Evolutionary conservation across 2,797 vertebrate genomes (phyloP).

Genomic region (Naso thynnoides): DNA sequence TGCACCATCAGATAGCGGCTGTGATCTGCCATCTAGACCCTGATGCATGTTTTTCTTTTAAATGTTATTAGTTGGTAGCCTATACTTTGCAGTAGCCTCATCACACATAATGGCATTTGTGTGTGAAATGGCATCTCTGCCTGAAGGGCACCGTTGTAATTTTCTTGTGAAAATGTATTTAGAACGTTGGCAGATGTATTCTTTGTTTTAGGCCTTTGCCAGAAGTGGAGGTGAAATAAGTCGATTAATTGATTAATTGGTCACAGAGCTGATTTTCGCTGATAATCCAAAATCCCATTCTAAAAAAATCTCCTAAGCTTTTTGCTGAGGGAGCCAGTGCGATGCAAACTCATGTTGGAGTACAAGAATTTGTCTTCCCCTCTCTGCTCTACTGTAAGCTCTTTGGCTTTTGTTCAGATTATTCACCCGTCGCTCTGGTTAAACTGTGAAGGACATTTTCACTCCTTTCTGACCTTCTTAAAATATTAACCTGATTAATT

Average conservation of each 20-base stretch:
- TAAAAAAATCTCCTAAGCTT: too few relatives aligned
- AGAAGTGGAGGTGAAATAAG: too few relatives aligned
- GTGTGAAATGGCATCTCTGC: constrained; percentile 25
- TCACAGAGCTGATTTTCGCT: too few relatives aligned
- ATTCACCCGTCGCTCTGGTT: constrained; percentile 3
- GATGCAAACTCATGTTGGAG: too few relatives aligned
- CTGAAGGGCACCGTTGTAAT: constrained; percentile 16
- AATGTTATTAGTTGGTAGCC: constrained; percentile 20
- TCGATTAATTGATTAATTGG: too few relatives aligned
- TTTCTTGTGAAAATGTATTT: too few relatives aligned
- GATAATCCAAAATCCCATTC: too few relatives aligned
- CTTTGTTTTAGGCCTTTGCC: too few relatives aligned
- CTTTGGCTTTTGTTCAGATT: background rate
- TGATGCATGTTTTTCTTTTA: background rate
- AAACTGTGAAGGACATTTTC: background rate
- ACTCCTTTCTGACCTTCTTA: too few relatives aligned
- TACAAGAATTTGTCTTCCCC: too few relatives aligned
- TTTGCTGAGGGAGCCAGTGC: too few relatives aligned
- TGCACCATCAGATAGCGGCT: background rate
- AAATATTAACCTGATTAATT: background rate
- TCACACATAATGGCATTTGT: background rate
- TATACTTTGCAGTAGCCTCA: background rate
- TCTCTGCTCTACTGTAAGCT: constrained; percentile 5
- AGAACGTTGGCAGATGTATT: too few relatives aligned
- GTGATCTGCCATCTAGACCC: background rate